Conservation (phyloP, 2,888 invertebrate species). For the Thymelicus sylvestris region DNA sequence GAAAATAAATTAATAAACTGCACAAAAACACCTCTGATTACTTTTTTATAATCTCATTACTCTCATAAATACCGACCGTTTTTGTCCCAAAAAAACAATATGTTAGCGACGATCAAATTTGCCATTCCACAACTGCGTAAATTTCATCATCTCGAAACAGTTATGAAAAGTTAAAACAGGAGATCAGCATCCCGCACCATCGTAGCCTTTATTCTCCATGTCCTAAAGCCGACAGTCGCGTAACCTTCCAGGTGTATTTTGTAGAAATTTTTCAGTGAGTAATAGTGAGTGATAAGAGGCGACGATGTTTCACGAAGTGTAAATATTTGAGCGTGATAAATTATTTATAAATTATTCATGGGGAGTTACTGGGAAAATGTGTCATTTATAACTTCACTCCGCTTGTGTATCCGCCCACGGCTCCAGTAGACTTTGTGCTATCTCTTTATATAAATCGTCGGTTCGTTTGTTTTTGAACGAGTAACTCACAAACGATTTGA, state of each 20-base stretch:
- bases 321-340: slow-evolving; percentile 28
- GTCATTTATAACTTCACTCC: slow-evolving; percentile 14
- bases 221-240: not conserved
- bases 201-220: not conserved
- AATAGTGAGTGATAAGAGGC: slow-evolving; percentile 23
- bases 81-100: not conserved
- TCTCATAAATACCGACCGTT: not conserved
- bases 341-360: slow-evolving; percentile 28
- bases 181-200: not conserved
- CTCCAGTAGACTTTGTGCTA: not conserved
- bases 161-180: slow-evolving; percentile 9
- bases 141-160: slow-evolving; percentile 5
- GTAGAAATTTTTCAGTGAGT: slow-evolving; percentile 24
- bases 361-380: slow-evolving; percentile 23
- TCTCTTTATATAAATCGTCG: not conserved
- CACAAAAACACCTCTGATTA: too few relatives aligned
- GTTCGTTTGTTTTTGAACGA: not conserved
- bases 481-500: too few relatives aligned
- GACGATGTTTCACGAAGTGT: slow-evolving; percentile 23
- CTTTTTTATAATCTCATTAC: too few relatives aligned
- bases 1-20: too few relatives aligned
- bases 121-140: slow-evolving; percentile 1
- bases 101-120: not conserved
- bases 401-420: not conserved
- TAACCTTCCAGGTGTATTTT: not conserved